Evolutionary conservation across 92 coral and sea anemone genomes (phyloP).

Genomic region (Palythoa heliodiscus): DNA sequence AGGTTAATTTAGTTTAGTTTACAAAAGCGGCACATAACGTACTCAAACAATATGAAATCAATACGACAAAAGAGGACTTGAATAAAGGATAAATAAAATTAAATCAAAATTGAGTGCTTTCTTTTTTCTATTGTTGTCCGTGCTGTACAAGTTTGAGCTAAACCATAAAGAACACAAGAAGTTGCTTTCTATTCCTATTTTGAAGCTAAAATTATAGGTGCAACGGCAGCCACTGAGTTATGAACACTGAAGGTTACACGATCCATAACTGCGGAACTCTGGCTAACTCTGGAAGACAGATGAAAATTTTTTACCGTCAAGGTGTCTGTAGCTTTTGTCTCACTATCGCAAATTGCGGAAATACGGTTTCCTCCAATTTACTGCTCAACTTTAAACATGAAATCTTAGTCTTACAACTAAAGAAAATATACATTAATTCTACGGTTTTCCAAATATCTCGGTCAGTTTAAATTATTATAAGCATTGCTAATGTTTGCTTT

Average conservation of each 20-base stretch:
- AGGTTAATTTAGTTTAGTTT: neutral
- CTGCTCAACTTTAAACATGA: neutral
- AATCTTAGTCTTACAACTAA: no score
- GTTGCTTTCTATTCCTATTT: neutral
- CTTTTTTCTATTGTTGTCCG: no score
- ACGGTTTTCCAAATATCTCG: neutral
- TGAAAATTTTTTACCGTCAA: neutral
- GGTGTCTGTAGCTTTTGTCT: neutral
- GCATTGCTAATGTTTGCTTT: no score
- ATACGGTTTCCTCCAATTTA: conserved; percentile 1
- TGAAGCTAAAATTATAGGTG: neutral
- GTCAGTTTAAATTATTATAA: no score
- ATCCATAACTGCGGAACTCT: neutral
- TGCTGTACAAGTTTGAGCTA: no score
- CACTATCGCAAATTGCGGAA: neutral
- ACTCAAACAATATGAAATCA: neutral
- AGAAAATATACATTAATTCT: neutral
- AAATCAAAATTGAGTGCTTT: no score
- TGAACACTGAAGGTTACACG: neutral
- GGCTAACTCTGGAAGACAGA: neutral
- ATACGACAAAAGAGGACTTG: no score
- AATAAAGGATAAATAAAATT: no score
- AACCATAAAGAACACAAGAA: neutral
- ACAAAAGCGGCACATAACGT: neutral
- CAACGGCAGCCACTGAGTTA: neutral